Conservation (phyloP, 1,140 invertebrate species). For the Agrypnia vestita region DNA sequence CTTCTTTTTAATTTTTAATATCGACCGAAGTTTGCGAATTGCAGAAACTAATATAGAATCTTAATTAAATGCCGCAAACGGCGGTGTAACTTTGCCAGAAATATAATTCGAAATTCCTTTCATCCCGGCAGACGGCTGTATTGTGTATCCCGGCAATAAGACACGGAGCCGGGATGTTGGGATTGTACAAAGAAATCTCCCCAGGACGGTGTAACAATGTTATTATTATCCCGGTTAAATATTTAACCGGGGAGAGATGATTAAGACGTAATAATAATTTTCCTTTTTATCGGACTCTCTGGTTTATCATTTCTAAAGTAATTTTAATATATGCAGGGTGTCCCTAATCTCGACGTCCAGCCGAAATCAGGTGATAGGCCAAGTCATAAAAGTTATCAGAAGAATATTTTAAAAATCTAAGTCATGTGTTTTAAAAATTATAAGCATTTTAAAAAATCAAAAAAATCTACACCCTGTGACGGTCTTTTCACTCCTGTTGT, state of each 20-base stretch:
- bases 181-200: constrained; percentile 29
- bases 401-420: too few species aligned
- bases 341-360: too few species aligned
- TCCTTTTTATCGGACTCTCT: too few species aligned
- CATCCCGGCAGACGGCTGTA: constrained; percentile 50
- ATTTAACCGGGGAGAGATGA: neutral
- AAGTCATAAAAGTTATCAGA: too few species aligned
- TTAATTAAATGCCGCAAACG: constrained; percentile 62
- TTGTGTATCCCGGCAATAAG: constrained; percentile 40
- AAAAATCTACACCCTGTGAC: too few species aligned
- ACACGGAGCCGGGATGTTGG: neutral
- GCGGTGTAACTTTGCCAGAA: constrained; percentile 56
- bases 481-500: too few species aligned
- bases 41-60: constrained; percentile 62
- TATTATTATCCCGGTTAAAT: constrained; percentile 16
- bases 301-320: too few species aligned
- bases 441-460: too few species aligned
- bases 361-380: too few species aligned
- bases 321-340: too few species aligned
- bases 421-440: too few species aligned
- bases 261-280: neutral
- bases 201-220: constrained; percentile 18
- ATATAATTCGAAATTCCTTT: constrained; percentile 61
- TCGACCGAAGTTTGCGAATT: constrained; percentile 58
- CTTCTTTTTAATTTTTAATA: constrained; percentile 61